Evolutionary conservation across 1,140 invertebrate genomes (phyloP).

Genomic region (Microplitis mediator): DNA sequence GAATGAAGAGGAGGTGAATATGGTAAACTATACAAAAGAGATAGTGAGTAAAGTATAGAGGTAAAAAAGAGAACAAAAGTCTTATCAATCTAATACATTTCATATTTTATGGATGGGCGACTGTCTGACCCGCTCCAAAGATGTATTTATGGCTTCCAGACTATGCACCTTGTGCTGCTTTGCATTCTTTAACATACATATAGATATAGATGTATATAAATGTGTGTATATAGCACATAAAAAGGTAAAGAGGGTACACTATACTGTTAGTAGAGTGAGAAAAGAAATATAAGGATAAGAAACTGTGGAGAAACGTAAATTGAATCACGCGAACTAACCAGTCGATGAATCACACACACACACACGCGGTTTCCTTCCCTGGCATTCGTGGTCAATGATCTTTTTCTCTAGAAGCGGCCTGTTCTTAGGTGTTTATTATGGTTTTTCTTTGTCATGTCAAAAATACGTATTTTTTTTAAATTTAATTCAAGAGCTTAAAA

Average conservation of each 20-base stretch:
- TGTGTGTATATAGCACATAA: not conserved
- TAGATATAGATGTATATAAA: not conserved
- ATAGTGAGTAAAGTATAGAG: not conserved
- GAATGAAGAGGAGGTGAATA: too few species aligned
- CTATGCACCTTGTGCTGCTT: slow-evolving; percentile 30
- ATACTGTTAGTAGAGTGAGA: not conserved
- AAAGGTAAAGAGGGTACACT: not conserved
- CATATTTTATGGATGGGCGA: slow-evolving; percentile 47
- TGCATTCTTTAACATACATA: slow-evolving; percentile 31
- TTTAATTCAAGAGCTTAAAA: too few species aligned
- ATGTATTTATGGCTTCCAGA: slow-evolving; percentile 24
- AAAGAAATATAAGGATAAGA: not conserved
- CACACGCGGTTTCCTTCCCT: not conserved
- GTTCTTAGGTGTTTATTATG: slow-evolving; percentile 31
- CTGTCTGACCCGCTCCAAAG: slow-evolving; percentile 10
- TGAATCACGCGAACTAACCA: slow-evolving; percentile 26
- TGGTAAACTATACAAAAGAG: too few species aligned
- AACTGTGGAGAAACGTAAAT: slow-evolving; percentile 14
- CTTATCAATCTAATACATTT: slow-evolving; percentile 56
- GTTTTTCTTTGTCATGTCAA: too few species aligned
- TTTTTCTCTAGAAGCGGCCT: not conserved
- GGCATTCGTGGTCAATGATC: slow-evolving; percentile 14
- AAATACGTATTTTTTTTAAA: slow-evolving; percentile 33
- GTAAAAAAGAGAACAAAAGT: not conserved
- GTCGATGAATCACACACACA: slow-evolving; percentile 30